Evolutionary conservation across 2,113 vertebrate species (phyloP).

Genomic region (Cryptotis parvus): DNA sequence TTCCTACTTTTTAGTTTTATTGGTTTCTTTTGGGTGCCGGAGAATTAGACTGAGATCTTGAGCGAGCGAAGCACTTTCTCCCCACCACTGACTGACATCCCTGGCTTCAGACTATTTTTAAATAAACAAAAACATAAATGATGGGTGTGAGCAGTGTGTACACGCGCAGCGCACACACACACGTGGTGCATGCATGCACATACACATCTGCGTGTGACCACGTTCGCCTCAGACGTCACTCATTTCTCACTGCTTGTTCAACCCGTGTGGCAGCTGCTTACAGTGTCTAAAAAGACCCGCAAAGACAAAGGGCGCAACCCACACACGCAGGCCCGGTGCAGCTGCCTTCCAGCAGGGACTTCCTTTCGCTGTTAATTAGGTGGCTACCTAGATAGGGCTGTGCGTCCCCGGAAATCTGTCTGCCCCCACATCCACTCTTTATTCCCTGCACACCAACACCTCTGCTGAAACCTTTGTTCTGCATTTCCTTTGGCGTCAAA

Average conservation of each 20-base stretch:
- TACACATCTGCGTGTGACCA: neutral
- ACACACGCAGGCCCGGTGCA: neutral
- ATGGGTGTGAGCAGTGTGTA: neutral
- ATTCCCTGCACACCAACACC: neutral
- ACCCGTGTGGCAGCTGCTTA: neutral
- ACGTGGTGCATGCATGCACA: neutral
- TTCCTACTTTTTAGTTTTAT: neutral
- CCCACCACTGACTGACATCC: neutral
- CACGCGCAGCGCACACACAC: no score
- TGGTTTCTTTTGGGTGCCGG: neutral
- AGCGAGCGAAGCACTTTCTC: neutral
- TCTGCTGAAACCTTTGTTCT: neutral
- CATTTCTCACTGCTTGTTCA: neutral
- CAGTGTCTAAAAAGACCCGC: neutral
- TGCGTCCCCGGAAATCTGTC: neutral
- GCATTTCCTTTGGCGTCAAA: neutral
- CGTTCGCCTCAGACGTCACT: neutral
- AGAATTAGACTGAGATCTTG: neutral
- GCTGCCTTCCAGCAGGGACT: neutral
- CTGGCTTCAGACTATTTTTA: neutral
- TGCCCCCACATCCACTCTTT: neutral
- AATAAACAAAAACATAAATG: slow-evolving; percentile 8
- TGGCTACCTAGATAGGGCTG: neutral
- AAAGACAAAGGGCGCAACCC: neutral
- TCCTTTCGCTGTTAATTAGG: neutral